These are phyloP conservation scores for Phrynosoma blainvillii DNA, from an alignment of 2,113 vertebrate genomes.

Conservation along the genomic window DNA sequence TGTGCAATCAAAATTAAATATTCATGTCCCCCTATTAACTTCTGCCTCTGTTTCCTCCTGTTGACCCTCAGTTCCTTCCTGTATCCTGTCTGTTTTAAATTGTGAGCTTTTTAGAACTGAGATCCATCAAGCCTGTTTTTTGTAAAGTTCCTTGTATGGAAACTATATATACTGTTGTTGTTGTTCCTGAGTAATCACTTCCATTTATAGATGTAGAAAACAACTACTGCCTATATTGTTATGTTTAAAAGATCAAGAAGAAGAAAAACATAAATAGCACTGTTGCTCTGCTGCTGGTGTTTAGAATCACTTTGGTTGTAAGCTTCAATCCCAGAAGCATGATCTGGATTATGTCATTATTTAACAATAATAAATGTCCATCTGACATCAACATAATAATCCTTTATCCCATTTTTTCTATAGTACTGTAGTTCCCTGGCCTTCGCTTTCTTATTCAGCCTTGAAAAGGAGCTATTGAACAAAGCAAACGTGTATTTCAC, in stretches of 20 bases:
- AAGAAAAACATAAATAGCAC: not conserved
- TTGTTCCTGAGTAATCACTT: not conserved
- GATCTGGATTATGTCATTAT: too few species aligned
- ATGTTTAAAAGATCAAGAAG: not conserved
- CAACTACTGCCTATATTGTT: not conserved
- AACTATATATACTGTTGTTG: not conserved
- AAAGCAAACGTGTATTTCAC: not conserved
- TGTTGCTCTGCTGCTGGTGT: not conserved
- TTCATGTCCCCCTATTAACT: not conserved
- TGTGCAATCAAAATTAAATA: not conserved
- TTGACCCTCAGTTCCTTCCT: not conserved
- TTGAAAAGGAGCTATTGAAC: not conserved
- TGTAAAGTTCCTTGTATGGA: not conserved
- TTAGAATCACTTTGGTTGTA: not conserved
- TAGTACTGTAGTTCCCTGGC: not conserved
- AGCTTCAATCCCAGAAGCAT: not conserved
- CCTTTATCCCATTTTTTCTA: not conserved
- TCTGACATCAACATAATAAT: not conserved
- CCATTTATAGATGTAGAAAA: not conserved
- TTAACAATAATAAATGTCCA: not conserved
- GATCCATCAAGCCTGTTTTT: not conserved
- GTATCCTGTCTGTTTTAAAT: not conserved
- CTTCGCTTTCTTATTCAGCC: not conserved
- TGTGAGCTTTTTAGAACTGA: not conserved
- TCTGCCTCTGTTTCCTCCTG: not conserved